Percentiles rank a stretch among this genome's conserved stretches.
phyloP scores from a whole-genome alignment of 1,140 invertebrate genomes.

The Drosophila rhopaloa region DNA sequence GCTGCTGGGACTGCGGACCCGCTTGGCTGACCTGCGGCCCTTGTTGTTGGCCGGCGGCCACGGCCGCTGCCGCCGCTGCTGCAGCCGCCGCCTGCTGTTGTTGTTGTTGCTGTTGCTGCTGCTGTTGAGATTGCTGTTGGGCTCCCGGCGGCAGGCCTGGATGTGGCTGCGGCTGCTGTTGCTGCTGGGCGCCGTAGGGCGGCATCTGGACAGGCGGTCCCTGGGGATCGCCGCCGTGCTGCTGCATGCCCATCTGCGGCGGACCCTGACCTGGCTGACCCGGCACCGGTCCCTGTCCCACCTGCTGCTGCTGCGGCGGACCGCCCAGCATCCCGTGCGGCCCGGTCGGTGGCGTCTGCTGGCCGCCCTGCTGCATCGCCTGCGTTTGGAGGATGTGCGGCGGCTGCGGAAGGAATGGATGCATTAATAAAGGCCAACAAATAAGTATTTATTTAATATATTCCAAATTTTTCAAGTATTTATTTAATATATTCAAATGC shows the following conservation, averaged over 20 bases:
- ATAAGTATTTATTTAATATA: too few species aligned
- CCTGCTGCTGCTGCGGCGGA: constrained; percentile 60
- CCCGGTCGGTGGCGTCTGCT: constrained; percentile 84
- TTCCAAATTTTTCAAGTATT: too few species aligned
- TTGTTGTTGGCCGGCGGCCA: constrained; percentile 77
- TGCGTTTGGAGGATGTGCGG: constrained; percentile 85
- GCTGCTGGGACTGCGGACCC: constrained; percentile 58
- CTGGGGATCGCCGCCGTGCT: constrained; percentile 35
- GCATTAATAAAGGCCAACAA: not conserved
- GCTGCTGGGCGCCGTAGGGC: constrained; percentile 69
- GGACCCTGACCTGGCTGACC: constrained; percentile 55
- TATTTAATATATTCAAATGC: too few species aligned
- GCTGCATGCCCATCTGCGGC: constrained; percentile 44
- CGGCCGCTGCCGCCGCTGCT: constrained; percentile 66
- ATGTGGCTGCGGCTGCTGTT: constrained; percentile 57
- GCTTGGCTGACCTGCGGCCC: constrained; percentile 42
- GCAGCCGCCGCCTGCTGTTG: constrained; percentile 61
- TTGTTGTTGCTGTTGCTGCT: constrained; percentile 58
- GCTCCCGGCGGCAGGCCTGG: constrained; percentile 79
- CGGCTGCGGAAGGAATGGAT: constrained; percentile 70
- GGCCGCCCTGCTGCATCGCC: constrained; percentile 74
- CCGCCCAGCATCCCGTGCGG: constrained; percentile 85
- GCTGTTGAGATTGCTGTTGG: constrained; percentile 85
- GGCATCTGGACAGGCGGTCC: constrained; percentile 75
- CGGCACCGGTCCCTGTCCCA: constrained; percentile 46